phyloP scores from a whole-genome alignment of 30 jellyfish, hydroid and myxozoan genomes.

The Chironex yamaguchii region DNA sequence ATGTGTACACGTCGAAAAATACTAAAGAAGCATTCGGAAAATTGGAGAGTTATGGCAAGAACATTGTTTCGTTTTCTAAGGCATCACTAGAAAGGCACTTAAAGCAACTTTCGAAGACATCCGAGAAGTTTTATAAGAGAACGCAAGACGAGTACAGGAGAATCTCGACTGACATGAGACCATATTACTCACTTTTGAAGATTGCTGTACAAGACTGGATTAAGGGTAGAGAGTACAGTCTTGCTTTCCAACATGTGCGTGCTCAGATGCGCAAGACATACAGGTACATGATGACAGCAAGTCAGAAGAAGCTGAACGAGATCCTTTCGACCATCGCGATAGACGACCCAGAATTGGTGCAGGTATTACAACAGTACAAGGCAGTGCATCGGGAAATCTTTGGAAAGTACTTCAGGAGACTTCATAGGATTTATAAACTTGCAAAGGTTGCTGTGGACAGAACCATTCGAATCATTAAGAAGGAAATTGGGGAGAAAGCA shows the following conservation, averaged over 20 bases:
- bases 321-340: neutral
- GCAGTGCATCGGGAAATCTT: slow-evolving; percentile 40
- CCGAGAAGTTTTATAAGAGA: too few species aligned
- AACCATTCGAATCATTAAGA: slow-evolving; percentile 60
- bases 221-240: neutral
- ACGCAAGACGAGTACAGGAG: too few species aligned
- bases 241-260: neutral
- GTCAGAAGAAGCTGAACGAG: too few species aligned
- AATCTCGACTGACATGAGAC: too few species aligned
- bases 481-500: slow-evolving; percentile 18
- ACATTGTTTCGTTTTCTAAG: too few species aligned
- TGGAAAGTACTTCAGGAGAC: slow-evolving; percentile 50
- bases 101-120: too few species aligned
- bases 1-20: slow-evolving; percentile 27
- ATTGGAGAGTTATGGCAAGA: neutral
- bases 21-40: slow-evolving; percentile 66
- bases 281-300: too few species aligned
- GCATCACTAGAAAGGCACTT: too few species aligned
- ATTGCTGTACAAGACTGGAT: neutral
- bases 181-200: neutral
- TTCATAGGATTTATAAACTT: slow-evolving; percentile 40
- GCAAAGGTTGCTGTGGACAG: slow-evolving; percentile 62
- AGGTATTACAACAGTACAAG: slow-evolving; percentile 8
- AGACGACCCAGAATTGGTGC: slow-evolving; percentile 19
- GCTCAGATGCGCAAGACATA: neutral